Evolutionary conservation across 2,888 invertebrate species (phyloP), one percentile per base, ranked within the genome.

Genomic region (Phlogophora meticulosa): DNA sequence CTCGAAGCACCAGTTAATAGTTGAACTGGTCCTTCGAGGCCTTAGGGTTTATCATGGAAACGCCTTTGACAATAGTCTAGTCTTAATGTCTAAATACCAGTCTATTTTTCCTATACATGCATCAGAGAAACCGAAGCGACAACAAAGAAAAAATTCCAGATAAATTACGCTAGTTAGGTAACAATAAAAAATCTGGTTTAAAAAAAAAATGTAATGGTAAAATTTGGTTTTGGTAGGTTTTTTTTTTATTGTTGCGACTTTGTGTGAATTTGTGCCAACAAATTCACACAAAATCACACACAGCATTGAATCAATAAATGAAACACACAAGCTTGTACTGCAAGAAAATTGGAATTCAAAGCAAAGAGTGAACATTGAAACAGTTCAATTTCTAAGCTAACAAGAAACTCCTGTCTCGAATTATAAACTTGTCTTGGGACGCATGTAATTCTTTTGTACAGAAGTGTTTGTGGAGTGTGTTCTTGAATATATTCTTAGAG

Each of bases 361-460:
- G 56, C 59, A 63, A 42, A 65, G 62, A 51, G 40, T 63, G 53
- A 60, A 53, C 45, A 64, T 9, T 65, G 67, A 69, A 49, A 57
- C 76, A 74, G 51, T 53, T 42, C 76, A 73, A 62, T 75, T 56
- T 59, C 66, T 65, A 75, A 83, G 78, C 80, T 83, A 73, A 76
- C 80, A 80, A 84, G 83, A 78, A 84, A 75, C 81, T 82, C 65
- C 59, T 78, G 81, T 81, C 76, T 73, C 70, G 80, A 84, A 83
- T 88, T 86, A 86, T 83, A 82, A 84, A 84, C 67, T 80, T 78
- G 78, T 78, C 72, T 80, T 59, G 57, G 9, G 17, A 59, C 36
- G 55, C 56, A 32, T 52, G 63, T 64, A 71, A 59, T 68, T 73
- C 67, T 78, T 70, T 67, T 34, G 48, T 36, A 38, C 20, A 34